Base-by-base conservation (phyloP, 1,140 invertebrate genomes). In the Meloidogyne hapla region DNA sequence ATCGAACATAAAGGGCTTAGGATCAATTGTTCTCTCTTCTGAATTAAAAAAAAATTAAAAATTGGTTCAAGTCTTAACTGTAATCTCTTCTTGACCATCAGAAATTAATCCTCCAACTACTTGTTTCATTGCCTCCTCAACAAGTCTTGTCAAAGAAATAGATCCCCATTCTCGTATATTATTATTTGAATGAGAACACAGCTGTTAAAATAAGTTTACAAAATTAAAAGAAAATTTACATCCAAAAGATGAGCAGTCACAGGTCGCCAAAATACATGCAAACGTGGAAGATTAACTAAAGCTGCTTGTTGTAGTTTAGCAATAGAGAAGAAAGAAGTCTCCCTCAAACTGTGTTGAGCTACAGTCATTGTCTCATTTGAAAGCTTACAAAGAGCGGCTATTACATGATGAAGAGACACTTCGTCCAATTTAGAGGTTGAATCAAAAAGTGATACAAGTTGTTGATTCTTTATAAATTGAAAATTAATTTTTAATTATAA, bases 151-250 rank as follows among this genome's bases (percentile, higher is more conserved):
- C 21, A 98, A 92, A 2, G 95, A 94, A 89, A 97, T 94, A 1
- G 96, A 94, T 8, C 95, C 95, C 95, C 95, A 98, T 88, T 95
- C 94, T 42, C 96, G 90, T 93, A 98, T 94, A 75, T 93, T 90
- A 72, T 93, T 92, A 83, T 97, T 94, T 0, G 95, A 93, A 90
- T 98, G 95, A 85, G 94, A 93, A 87, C 95, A 97, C 38, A 90
- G 88, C 89, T 90, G 78, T 48, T 26, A 75, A 68, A 79, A 26
- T 73, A 12, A n/a, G 4, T 21, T 42, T 26, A 75, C 3, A 48
- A 25, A 45, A n/a, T 3, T 2, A 23, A 74, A 74, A 10, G n/a
- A 13, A 28, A 25, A 71, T 81, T 71, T 79, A 96, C 94, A 90
- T 98, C 94, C 21, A 98, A 86, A 25, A 98, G 89, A 90, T 98